A percentile compares a stretch with the other conserved stretches of the same genome.
Conservation (phyloP, 1,140 invertebrate genomes). For the Xylocopa sonorina region DNA sequence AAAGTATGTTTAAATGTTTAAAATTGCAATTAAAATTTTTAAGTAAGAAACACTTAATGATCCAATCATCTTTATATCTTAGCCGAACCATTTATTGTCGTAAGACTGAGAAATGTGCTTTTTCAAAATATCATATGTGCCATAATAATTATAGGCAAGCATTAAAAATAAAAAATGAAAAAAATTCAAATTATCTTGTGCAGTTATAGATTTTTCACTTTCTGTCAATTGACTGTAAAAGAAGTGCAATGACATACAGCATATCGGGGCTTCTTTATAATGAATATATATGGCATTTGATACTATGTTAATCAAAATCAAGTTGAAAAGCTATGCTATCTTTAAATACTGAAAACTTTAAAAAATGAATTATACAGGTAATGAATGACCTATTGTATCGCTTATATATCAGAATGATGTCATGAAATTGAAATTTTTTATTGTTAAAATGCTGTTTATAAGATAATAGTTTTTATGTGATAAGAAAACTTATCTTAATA, state of each 20-base stretch:
- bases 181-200: conserved; percentile 17
- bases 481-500: conserved; percentile 40
- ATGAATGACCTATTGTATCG: not conserved
- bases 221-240: conserved; percentile 22
- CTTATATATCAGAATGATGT: conserved; percentile 13
- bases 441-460: conserved; percentile 30
- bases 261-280: conserved; percentile 39
- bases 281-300: conserved; percentile 7
- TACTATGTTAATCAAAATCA: conserved; percentile 3
- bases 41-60: conserved; percentile 28
- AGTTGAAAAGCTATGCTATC: conserved; percentile 21
- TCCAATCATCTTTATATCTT: conserved; percentile 40
- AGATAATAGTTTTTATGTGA: conserved; percentile 37
- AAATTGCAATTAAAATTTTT: conserved; percentile 39
- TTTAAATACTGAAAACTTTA: conserved; percentile 1
- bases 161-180: conserved; percentile 21
- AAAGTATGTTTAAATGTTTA: conserved; percentile 39
- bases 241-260: conserved; percentile 29
- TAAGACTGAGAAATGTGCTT: conserved; percentile 66
- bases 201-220: conserved; percentile 49
- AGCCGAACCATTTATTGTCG: conserved; percentile 48
- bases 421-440: conserved; percentile 27
- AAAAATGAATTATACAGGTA: conserved; percentile 3
- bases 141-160: conserved; percentile 48
- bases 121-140: conserved; percentile 56